phyloP scores from a whole-genome alignment of 2,888 invertebrate species.

The Trissolcus japonicus region DNA sequence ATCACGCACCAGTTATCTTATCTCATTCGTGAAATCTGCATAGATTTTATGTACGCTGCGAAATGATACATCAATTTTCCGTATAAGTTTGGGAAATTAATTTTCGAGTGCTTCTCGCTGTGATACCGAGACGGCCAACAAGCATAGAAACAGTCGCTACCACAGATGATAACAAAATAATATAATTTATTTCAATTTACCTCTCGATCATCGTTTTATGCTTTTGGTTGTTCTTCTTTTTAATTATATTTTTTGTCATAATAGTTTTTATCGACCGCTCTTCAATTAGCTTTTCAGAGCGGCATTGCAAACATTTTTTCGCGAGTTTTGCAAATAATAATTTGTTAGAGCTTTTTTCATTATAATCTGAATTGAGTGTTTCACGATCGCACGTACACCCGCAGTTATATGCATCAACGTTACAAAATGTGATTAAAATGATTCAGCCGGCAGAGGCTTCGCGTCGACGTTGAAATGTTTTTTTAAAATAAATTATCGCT shows the following conservation, averaged over 20 bases:
- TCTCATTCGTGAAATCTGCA: conserved; percentile 49
- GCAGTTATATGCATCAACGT: neutral
- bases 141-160: neutral
- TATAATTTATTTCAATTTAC: no score
- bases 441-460: conserved; percentile 14
- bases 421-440: conserved; percentile 44
- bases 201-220: no score
- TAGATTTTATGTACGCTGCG: conserved; percentile 39
- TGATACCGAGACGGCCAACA: no score
- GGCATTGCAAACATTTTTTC: no score
- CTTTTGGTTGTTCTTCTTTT: no score
- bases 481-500: conserved; percentile 38
- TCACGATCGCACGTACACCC: neutral
- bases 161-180: no score
- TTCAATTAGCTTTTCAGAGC: no score
- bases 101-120: conserved; percentile 7
- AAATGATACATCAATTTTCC: conserved; percentile 40
- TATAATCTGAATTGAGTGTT: no score
- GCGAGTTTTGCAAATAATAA: no score
- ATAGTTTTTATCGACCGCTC: no score
- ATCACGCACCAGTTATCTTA: conserved; percentile 57
- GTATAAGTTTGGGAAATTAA: conserved; percentile 42
- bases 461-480: conserved; percentile 25
- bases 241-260: no score
- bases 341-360: no score